Evolutionary conservation across 2,797 vertebrate genomes (phyloP).

Genomic region (Babyrousa celebensis): DNA sequence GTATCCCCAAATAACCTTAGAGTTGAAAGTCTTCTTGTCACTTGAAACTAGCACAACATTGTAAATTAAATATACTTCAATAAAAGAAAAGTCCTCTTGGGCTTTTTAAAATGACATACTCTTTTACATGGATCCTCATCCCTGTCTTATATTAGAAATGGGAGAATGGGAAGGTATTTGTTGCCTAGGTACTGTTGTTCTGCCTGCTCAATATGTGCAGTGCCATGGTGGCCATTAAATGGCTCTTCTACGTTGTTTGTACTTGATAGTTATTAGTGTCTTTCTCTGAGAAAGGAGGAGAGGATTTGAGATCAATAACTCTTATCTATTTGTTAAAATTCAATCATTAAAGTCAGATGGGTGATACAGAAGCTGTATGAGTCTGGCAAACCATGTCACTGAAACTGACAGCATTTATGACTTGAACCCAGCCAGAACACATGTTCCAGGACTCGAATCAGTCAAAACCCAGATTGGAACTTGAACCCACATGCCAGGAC

Average conservation of each 20-base stretch:
- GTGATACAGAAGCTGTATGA: neutral
- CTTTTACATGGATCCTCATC: neutral
- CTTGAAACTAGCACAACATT: too few species aligned
- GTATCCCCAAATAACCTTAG: neutral
- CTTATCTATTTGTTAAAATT: conserved; percentile 10
- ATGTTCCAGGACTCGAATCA: too few species aligned
- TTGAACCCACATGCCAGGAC: too few species aligned
- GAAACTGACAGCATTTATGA: too few species aligned
- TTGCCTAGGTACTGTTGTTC: neutral
- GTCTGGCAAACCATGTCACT: neutral
- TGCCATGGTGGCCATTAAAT: neutral
- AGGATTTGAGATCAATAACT: neutral
- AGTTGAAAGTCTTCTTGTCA: neutral
- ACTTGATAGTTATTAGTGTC: neutral
- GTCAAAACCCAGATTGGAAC: too few species aligned
- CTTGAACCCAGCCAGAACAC: too few species aligned
- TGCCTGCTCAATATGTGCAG: neutral
- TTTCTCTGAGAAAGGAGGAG: neutral
- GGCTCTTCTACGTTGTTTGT: neutral
- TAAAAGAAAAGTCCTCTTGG: neutral
- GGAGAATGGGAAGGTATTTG: too few species aligned
- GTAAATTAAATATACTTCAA: too few species aligned
- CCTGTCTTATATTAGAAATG: neutral
- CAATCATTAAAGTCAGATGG: neutral
- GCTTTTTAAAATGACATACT: neutral